These are phyloP conservation scores for Tragelaphus scriptus DNA, from an alignment of 2,113 vertebrate species.

Conservation along the genomic window DNA sequence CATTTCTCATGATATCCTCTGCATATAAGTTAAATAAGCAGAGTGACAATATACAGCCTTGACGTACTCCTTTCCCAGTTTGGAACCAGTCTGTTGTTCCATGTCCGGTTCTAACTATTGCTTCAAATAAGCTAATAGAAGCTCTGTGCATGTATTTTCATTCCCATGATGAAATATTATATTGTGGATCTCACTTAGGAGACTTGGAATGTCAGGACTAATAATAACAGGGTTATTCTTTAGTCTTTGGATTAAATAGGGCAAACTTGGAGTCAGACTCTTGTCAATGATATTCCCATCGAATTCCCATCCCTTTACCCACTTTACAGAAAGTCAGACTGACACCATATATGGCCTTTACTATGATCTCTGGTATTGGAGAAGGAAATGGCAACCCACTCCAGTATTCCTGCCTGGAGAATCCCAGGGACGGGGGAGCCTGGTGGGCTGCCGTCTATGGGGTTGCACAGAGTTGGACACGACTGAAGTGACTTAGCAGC, in stretches of 20 bases:
- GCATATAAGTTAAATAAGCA: not conserved
- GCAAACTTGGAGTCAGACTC: not conserved
- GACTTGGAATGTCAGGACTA: not conserved
- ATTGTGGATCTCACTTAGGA: not conserved
- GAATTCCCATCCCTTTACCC: not conserved
- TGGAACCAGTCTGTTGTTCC: not conserved
- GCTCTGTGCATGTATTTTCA: not conserved
- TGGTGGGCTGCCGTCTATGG: too few relatives aligned
- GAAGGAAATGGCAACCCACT: too few relatives aligned
- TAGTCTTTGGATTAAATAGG: not conserved
- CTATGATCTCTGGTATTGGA: not conserved
- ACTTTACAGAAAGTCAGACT: not conserved
- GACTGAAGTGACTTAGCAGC: too few relatives aligned
- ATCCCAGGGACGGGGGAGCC: too few relatives aligned
- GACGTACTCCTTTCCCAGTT: not conserved
- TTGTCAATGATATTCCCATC: not conserved
- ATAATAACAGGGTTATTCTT: not conserved
- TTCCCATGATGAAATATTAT: not conserved
- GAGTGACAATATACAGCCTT: not conserved
- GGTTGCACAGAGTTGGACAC: too few relatives aligned
- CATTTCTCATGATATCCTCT: not conserved
- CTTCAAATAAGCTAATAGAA: not conserved
- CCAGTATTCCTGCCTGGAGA: too few relatives aligned
- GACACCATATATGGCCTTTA: not conserved
- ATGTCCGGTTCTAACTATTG: not conserved